Base-by-base conservation (phyloP, 2,888 invertebrate genomes). In the Agriopis marginaria region DNA sequence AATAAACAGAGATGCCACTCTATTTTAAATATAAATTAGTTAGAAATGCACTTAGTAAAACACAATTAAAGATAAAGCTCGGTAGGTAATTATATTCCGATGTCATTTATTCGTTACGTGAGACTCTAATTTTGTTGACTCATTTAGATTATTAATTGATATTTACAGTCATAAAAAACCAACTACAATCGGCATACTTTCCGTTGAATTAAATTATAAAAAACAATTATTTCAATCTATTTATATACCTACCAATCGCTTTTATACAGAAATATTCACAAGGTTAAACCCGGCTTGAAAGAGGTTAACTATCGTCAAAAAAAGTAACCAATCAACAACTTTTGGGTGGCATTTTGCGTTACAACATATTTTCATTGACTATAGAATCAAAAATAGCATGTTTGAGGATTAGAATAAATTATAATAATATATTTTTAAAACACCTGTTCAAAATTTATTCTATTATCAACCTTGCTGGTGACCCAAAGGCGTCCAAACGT, bases 381-480 rank as follows among this genome's bases (percentile, higher is more conserved):
- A 56, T 17, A 23, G 1, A 23, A 0, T 44, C 23, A 45, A 17
- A 58, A 58, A 44, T 58, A 58, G 45, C 56, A 1, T 17, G 11
- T 32, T 8, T 17, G 32, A 58, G 58, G n/a, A 58, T 58, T 58
- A 17, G 7, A 47, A 58, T 47, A n/a, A n/a, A n/a, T n/a, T n/a
- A 56, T 42, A 23, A 23, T 23, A 23, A 56, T 42, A 14, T 56
- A 44, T 10, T 42, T 55, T 55, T 4, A 6, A 45, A n/a, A 45
- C 58, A 49, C 49, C 60, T 60, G 39, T n/a, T 53, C 53, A 53
- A 44, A 44, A 53, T 58, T 47, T 14, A 55, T 63, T 63, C 23
- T 45, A 63, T 63, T 54, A 47, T 39, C 6, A 17, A 54, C 14
- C 39, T 54, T 14, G 54, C 7, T 11, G 9, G n/a, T 45, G 10